A percentile compares a stretch with the other conserved stretches of the same genome.
phyloP scores from a whole-genome alignment of 30 jellyfish, hydroid and myxozoan genomes.

The Pelagia noctiluca region DNA sequence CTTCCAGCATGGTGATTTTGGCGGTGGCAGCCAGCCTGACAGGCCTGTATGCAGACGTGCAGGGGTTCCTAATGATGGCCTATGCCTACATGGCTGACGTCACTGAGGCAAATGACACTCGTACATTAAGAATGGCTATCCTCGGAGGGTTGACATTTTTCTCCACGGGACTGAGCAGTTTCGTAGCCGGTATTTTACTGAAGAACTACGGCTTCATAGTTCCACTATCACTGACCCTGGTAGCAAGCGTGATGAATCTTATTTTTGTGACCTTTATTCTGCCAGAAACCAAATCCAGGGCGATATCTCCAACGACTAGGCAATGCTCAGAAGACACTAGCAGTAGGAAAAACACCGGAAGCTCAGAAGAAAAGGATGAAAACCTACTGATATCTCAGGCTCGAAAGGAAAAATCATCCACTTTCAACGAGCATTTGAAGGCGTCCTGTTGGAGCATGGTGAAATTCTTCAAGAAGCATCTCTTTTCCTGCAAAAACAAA shows the following conservation, averaged over 20 bases:
- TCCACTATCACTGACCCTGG: slow-evolving; percentile 19
- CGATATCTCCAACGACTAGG: too few relatives aligned
- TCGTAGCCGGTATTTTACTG: slow-evolving; percentile 32
- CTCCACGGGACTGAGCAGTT: slow-evolving; percentile 63
- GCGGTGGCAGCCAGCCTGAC: slow-evolving; percentile 55
- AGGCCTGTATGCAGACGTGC: slow-evolving; percentile 47
- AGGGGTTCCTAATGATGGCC: slow-evolving; percentile 62
- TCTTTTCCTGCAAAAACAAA: not conserved
- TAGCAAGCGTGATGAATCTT: slow-evolving; percentile 34
- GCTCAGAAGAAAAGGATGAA: too few relatives aligned
- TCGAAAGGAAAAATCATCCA: too few relatives aligned
- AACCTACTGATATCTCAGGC: too few relatives aligned
- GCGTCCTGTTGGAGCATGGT: not conserved
- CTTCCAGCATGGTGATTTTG: slow-evolving; percentile 25
- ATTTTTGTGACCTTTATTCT: slow-evolving; percentile 37
- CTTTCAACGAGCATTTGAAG: too few relatives aligned
- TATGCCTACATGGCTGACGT: slow-evolving; percentile 71
- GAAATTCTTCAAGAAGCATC: slow-evolving; percentile 14
- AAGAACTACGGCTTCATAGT: slow-evolving; percentile 30
- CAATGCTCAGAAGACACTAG: too few relatives aligned
- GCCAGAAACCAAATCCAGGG: too few relatives aligned
- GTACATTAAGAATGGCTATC: slow-evolving; percentile 61
- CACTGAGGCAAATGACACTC: slow-evolving; percentile 33
- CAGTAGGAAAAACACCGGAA: too few relatives aligned
- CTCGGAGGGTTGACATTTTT: slow-evolving; percentile 46